Base-by-base conservation (phyloP, 2,888 invertebrate genomes). In the Ophion costatus region DNA sequence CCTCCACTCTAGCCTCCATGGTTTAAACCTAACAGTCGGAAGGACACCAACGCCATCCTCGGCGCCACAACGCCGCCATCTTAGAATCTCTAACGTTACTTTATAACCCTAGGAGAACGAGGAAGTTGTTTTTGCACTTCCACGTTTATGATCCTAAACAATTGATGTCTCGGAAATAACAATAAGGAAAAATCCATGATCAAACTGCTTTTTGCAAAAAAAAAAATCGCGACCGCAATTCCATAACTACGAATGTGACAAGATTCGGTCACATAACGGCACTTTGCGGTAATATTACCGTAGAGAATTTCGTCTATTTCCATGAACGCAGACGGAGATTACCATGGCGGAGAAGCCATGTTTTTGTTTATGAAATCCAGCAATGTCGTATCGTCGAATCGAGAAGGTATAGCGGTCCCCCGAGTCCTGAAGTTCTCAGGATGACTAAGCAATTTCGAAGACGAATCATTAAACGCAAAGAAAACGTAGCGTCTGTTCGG, bases 391-490 rank as follows among this genome's bases (percentile, higher is more conserved):
- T 2, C 24, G 51, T 69, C 14, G 56, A 14, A 75, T 64, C 64
- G 33, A 9, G 38, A 42, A 59, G 42, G 11, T 59, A 17, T 29
- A 42, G 22, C 66, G 80, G 42, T 61, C 69, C 22, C 69, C 59
- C 67, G 57, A 66, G 64, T 64, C 71, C 64, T 66, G 38, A 38
- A 20, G 20, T 57, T 80, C 73, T 66, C 80, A 91, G 86, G 82
- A 93, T 93, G 93, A 93, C 91, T 90, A 91, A 91, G 93, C 93
- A 90, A 89, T 90, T 90, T 92, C 86, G 88, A 91, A 90, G 89
- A 87, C 87, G 86, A 86, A 88, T 70, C 73, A 67, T 73, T 69
- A 91, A 91, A 90, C 89, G 83, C 85, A 87, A 83, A 82, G 85
- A 86, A 89, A 91, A 90, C 89, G 85, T 75, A 56, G 75, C 57